phyloP scores from a whole-genome alignment of 2,888 invertebrate species.

The Agriotes lineatus region DNA sequence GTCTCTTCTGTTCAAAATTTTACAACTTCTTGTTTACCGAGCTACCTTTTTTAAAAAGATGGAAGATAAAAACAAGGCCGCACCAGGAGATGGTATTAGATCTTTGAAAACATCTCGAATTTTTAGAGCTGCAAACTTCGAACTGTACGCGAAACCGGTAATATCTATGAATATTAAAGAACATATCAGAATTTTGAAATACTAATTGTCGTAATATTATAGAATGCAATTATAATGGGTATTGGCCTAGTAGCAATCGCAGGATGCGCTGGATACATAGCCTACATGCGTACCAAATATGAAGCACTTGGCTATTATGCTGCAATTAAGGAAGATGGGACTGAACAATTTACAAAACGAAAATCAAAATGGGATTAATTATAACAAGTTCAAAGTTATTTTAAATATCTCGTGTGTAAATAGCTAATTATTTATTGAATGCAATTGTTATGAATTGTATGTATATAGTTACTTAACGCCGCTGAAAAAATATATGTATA shows the following conservation, averaged over 20 bases:
- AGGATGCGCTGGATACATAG: slow-evolving; percentile 82
- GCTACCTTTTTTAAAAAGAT: slow-evolving; percentile 13
- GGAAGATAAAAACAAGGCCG: slow-evolving; percentile 39
- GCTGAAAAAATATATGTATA: too few species aligned
- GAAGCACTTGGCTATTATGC: slow-evolving; percentile 85
- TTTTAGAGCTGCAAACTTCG: slow-evolving; percentile 88
- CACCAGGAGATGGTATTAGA: slow-evolving; percentile 82
- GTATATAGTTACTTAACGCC: too few species aligned
- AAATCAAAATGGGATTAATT: slow-evolving; percentile 83
- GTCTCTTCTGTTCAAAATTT: neutral
- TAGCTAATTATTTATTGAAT: neutral
- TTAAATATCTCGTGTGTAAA: too few species aligned
- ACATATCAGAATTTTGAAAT: slow-evolving; percentile 10
- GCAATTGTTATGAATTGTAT: too few species aligned
- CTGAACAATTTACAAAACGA: slow-evolving; percentile 79
- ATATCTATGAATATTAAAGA: neutral
- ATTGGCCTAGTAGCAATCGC: slow-evolving; percentile 82
- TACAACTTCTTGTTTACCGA: neutral
- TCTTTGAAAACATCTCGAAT: slow-evolving; percentile 80
- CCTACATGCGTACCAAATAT: slow-evolving; percentile 87
- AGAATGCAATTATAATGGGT: slow-evolving; percentile 90
- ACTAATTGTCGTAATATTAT: slow-evolving; percentile 62
- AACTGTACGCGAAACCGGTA: slow-evolving; percentile 90
- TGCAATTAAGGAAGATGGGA: slow-evolving; percentile 83
- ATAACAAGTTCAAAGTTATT: too few species aligned